Evolutionary conservation across 1,140 invertebrate species (phyloP).

Genomic region (Chironomus striatipennis): DNA sequence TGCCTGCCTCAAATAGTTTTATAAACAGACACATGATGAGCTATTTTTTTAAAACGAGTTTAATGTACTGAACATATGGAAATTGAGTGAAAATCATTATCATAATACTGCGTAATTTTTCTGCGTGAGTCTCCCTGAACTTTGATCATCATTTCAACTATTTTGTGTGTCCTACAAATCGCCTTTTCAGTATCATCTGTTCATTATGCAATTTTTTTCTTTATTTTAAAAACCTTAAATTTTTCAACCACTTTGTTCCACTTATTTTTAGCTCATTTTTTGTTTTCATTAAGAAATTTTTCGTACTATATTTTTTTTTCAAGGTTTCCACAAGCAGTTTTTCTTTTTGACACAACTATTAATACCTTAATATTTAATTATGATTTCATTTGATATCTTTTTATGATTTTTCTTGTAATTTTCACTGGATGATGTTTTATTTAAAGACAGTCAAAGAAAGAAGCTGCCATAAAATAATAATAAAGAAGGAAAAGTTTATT

Average conservation of each 20-base stretch:
- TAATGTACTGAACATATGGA: neutral
- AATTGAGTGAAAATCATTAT: neutral
- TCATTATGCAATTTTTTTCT: neutral
- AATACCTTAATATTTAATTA: neutral
- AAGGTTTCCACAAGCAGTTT: neutral
- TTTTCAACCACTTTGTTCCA: slow-evolving; percentile 2
- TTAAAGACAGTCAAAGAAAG: neutral
- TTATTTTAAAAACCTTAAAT: neutral
- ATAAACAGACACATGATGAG: neutral
- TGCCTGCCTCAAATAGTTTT: too few species aligned
- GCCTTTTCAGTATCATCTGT: neutral
- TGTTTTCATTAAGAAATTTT: neutral
- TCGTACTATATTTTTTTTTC: neutral
- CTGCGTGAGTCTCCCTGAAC: neutral
- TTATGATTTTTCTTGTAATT: neutral
- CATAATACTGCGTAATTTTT: slow-evolving; percentile 3
- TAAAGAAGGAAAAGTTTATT: neutral
- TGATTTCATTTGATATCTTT: neutral
- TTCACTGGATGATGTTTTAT: neutral
- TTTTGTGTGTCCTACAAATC: neutral
- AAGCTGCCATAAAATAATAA: neutral
- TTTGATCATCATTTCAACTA: neutral
- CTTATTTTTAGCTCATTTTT: neutral
- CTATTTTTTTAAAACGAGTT: too few species aligned
- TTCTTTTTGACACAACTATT: neutral